A percentile compares a stretch with the other conserved stretches of the same genome.
These are phyloP conservation scores for Nilaparvata lugens DNA, from an alignment of 1,140 invertebrate genomes.

Conservation along the genomic window DNA sequence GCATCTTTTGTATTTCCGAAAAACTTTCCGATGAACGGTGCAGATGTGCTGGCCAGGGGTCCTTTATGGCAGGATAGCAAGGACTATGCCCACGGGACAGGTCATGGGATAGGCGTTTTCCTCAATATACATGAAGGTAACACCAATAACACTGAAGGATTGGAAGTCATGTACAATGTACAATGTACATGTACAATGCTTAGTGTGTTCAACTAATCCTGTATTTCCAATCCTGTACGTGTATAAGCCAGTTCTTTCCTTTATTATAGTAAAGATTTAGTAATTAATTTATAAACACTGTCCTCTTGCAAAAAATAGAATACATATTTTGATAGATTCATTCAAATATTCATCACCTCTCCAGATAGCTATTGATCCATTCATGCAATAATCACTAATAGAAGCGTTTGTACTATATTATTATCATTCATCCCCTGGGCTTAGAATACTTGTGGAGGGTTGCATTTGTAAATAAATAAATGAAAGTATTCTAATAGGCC, in stretches of 20 bases:
- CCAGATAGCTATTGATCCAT: no score
- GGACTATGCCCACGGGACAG: conserved; percentile 80
- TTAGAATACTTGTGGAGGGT: no score
- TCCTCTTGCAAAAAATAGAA: neutral
- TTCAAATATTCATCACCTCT: neutral
- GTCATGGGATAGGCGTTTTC: conserved; percentile 84
- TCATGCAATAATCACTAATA: no score
- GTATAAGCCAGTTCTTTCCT: no score
- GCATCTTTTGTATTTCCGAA: conserved; percentile 56
- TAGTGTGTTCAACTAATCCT: neutral
- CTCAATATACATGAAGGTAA: conserved; percentile 75
- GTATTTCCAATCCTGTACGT: neutral
- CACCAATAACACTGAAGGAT: no score
- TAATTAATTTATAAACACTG: neutral
- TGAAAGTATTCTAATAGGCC: no score
- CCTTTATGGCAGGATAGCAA: conserved; percentile 71
- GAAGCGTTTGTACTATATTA: no score
- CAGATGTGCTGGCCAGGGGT: conserved; percentile 65
- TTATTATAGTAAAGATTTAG: neutral
- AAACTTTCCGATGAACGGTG: conserved; percentile 49
- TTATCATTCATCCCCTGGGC: no score
- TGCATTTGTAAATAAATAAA: no score
- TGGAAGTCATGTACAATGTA: no score
- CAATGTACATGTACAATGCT: neutral
- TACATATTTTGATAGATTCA: neutral